Evolutionary conservation across 2,888 invertebrate species (phyloP).

Genomic region (Agrochola macilenta): DNA sequence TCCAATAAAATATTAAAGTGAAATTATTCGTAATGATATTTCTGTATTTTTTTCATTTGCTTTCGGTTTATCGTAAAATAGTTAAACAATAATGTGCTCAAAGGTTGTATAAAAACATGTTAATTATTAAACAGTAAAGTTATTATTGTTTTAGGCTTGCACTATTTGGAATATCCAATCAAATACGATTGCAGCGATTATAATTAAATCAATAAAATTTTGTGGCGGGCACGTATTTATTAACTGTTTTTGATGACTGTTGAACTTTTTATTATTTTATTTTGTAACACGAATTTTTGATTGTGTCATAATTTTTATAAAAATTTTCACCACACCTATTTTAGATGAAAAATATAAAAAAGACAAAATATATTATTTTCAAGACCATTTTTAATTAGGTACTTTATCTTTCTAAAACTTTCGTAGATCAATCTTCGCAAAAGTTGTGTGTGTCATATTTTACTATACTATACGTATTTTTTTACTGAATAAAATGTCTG

Average conservation of each 20-base stretch:
- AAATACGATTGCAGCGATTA: slow-evolving; percentile 9
- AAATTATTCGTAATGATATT: neutral
- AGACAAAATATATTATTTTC: neutral
- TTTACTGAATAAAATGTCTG: neutral
- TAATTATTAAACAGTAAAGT: neutral
- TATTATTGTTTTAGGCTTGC: neutral
- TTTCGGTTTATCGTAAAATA: neutral
- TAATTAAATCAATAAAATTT: neutral
- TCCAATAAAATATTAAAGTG: neutral
- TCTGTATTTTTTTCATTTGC: neutral
- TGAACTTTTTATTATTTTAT: neutral
- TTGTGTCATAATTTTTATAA: no score
- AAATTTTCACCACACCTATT: no score
- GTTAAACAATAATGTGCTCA: neutral
- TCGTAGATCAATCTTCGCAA: neutral
- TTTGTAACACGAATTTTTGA: no score
- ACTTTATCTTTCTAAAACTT: neutral
- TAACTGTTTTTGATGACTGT: neutral
- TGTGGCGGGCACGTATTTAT: neutral
- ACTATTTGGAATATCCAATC: slow-evolving; percentile 13
- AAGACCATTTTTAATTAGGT: neutral
- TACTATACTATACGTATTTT: neutral
- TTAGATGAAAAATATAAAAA: no score
- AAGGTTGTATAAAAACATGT: neutral
- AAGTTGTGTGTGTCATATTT: neutral